Evolutionary conservation across 1,140 invertebrate genomes (phyloP).

Genomic region (Maniola jurtina): DNA sequence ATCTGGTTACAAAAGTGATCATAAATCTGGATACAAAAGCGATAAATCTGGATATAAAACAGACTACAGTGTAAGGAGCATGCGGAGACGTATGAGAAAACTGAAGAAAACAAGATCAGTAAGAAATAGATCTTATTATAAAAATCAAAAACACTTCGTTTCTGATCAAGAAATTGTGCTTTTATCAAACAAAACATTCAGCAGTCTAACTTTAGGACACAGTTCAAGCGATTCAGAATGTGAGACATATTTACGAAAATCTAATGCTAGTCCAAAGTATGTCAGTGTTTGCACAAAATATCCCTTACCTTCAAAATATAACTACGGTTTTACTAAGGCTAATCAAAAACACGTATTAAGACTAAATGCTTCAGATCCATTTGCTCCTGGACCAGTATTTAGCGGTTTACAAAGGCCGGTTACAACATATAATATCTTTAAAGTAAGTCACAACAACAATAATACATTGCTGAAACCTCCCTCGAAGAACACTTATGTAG

Average conservation of each 20-base stretch:
- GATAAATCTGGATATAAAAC: constrained; percentile 81
- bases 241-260: constrained; percentile 64
- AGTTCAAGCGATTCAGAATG: constrained; percentile 76
- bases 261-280: constrained; percentile 67
- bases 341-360: constrained; percentile 62
- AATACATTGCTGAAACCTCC: constrained; percentile 67
- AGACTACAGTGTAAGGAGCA: constrained; percentile 79
- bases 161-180: constrained; percentile 76
- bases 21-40: constrained; percentile 81
- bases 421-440: constrained; percentile 70
- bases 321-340: constrained; percentile 62
- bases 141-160: constrained; percentile 78
- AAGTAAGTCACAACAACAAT: constrained; percentile 70
- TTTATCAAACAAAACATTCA: constrained; percentile 75
- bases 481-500: constrained; percentile 47
- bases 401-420: constrained; percentile 69
- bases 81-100: constrained; percentile 73
- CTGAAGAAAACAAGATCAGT: constrained; percentile 78
- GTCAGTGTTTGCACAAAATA: constrained; percentile 71
- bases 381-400: constrained; percentile 76
- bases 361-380: constrained; percentile 69
- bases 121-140: constrained; percentile 74
- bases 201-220: constrained; percentile 69
- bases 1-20: constrained; percentile 81
- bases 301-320: constrained; percentile 59